Base-by-base conservation (phyloP, 1,140 invertebrate species). In the Asobara japonica region DNA sequence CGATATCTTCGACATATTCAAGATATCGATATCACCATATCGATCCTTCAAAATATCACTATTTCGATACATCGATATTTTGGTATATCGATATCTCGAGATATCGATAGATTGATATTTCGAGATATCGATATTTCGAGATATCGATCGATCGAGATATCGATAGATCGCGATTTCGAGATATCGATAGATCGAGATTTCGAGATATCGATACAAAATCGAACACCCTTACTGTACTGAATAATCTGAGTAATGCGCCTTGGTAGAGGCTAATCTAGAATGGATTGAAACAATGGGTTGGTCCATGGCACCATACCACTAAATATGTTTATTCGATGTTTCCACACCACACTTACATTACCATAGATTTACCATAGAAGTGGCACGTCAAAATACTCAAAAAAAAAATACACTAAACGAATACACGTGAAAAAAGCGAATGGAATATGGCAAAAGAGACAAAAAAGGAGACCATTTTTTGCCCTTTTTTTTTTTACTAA, bases 281-380 rank as follows among this genome's bases (percentile, higher is more conserved):
- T 56, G 51, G 51, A 56, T 56, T 56, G 51, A 56, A 56, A 56
- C 51, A 56, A 56, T 56, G 51, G 51, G 51, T 56, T 56, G 51
- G 51, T 56, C 51, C 51, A 56, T 56, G 51, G 51, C 51, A 56
- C 51, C 51, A 11, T 56, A 25, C 22, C 22, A 56, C 51, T 25
- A 1, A 51, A 51, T 51, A 56, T 56, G 51, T 56, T 56, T 56
- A 18, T 25, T 56, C 22, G 51, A 56, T 56, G 51, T 56, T 56
- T 8, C 51, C 11, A 56, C 22, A 56, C 25, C 25, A 56, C 51
- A 56, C 51, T 25, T 25, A 56, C 22, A 56, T 22, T 25, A 22
- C 3, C 13, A 10, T 25, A 10, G 51, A 56, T 25, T 56, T 56
- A 18, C 51, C 22, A 56, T 56, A 25, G 51, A 56, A 56, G 22